phyloP scores from a whole-genome alignment of 2,797 vertebrate species.

The Odontamblyopus rebecca region DNA sequence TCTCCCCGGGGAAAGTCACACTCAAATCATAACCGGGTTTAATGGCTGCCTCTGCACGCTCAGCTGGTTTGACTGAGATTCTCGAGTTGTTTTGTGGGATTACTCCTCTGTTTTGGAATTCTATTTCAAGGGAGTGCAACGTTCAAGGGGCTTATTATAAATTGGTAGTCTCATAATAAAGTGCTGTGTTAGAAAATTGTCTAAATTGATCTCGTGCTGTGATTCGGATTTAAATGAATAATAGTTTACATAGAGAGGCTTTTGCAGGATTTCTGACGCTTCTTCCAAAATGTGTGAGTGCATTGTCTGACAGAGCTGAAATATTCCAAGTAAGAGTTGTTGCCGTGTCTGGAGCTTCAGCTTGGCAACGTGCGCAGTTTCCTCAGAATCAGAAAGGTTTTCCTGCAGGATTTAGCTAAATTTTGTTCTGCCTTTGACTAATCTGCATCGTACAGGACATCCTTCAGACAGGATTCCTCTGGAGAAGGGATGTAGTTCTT shows the following conservation, averaged over 20 bases:
- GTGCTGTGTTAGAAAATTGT: neutral
- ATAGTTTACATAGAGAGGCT: neutral
- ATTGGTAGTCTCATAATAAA: slow-evolving; percentile 2
- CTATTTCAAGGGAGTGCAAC: slow-evolving; percentile 18
- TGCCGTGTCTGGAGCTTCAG: neutral
- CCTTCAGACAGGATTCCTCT: too few relatives aligned
- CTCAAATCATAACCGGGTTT: slow-evolving; percentile 35
- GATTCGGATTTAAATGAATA: neutral
- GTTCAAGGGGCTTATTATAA: neutral
- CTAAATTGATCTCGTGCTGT: neutral
- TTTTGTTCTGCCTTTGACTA: too few relatives aligned
- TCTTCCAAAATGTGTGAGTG: neutral
- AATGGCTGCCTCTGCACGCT: slow-evolving; percentile 40
- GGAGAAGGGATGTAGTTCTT: too few relatives aligned
- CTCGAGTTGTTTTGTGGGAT: slow-evolving; percentile 7
- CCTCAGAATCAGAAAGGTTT: too few relatives aligned
- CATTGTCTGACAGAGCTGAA: neutral
- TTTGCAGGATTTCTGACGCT: neutral
- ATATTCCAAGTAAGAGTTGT: neutral
- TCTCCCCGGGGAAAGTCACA: slow-evolving; percentile 53
- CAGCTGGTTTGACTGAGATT: slow-evolving; percentile 21
- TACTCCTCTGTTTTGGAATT: slow-evolving; percentile 8
- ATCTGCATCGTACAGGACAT: too few relatives aligned
- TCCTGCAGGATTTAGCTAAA: neutral
- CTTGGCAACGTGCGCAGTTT: neutral